phyloP scores from a whole-genome alignment of 2,797 vertebrate species.

The Tragopan temminckii region DNA sequence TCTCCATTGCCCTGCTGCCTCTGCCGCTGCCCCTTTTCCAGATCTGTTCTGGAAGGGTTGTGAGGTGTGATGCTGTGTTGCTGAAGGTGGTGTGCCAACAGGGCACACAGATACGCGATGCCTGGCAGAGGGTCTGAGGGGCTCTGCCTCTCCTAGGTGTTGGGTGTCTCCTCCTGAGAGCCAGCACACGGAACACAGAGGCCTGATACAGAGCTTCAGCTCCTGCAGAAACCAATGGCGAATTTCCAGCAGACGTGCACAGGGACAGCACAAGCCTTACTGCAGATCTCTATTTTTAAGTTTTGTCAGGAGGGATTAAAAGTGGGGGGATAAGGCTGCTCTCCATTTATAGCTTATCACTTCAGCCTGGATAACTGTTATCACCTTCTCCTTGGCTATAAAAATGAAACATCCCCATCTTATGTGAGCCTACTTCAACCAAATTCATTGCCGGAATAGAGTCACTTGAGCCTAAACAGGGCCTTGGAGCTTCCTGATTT shows the following conservation, averaged over 20 bases:
- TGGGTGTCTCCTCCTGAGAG: neutral
- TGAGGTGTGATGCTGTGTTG: neutral
- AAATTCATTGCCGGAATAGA: neutral
- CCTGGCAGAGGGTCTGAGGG: neutral
- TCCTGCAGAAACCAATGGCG: neutral
- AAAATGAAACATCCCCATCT: neutral
- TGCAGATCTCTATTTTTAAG: neutral
- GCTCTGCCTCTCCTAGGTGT: neutral
- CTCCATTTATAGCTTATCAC: neutral
- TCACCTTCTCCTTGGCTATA: neutral
- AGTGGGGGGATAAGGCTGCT: neutral
- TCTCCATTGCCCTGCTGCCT: neutral
- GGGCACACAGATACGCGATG: neutral
- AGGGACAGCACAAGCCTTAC: neutral
- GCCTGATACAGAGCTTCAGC: neutral
- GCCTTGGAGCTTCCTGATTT: neutral
- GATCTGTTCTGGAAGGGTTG: neutral
- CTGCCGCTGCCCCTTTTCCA: neutral
- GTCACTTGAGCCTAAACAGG: neutral
- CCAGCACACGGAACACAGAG: neutral
- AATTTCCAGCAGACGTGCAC: neutral
- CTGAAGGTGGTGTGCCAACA: accelerated
- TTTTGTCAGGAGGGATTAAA: neutral
- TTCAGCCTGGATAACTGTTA: neutral
- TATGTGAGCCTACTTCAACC: neutral